Evolutionary conservation across 2,797 vertebrate genomes (phyloP), one percentile per base, ranked within the genome.

Genomic region (Phrynocephalus guinanensis): DNA sequence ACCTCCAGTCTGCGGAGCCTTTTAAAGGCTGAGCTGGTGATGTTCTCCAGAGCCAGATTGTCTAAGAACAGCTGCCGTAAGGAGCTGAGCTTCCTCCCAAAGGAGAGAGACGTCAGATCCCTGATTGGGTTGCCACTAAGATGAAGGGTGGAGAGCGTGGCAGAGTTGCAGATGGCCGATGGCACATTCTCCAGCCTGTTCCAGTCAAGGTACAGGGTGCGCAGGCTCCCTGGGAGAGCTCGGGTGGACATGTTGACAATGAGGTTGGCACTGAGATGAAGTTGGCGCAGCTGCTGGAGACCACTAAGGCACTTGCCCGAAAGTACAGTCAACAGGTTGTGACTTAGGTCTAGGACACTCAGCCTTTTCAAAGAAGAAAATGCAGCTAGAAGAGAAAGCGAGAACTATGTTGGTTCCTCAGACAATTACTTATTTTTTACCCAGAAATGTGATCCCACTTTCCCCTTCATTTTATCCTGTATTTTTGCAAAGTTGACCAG

Each of bases 311-410:
- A 44, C 3, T 68, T 60, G 38, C 87, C 89, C 1, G 72, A 22
- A 16, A 93, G 67, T 15, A 86, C 80, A 18, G 52, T 82, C 66
- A 93, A 78, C 18, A 72, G 30, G 76, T 93, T 93, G 60, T 90
- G 26, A 18, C 67, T 90, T 72, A 92, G 63, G 67, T 92, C 81
- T 7, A 93, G 88, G 50, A 72, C 76, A 10, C 44, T 86, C 38
- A 93, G 85, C 9, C 72, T 79, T 63, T 77, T 87, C 88, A 93
- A 38, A 68, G 82, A 50, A n/a, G 85, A 89, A 78, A 93, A 91
- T 33, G 76, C 67, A 82, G 85, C 91, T 92, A 71, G 28, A 76
- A 63, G 71, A 76, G 60, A 84, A n/a, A 70, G 16, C 3, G 1
- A 50, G 26, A 66, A 13, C 11, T 30, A 52, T 2, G 4, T 44